Evolutionary conservation across 1,140 invertebrate species (phyloP).

Genomic region (Trichonephila clavata): DNA sequence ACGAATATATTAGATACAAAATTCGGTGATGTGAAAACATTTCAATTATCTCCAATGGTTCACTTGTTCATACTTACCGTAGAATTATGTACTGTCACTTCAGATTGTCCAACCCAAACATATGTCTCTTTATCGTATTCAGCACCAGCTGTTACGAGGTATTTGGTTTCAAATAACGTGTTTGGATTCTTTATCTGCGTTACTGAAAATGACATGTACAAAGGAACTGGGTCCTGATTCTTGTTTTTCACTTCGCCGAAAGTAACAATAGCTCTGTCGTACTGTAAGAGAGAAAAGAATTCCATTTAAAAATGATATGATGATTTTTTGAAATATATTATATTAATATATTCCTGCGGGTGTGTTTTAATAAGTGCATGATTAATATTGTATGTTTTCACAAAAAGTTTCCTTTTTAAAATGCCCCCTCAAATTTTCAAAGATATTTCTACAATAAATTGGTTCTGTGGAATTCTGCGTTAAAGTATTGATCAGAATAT

Average conservation of each 20-base stretch:
- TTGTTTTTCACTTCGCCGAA: constrained; percentile 81
- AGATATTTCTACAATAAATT: too few species aligned
- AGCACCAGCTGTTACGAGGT: constrained; percentile 82
- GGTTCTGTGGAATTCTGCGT: too few species aligned
- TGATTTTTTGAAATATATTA: too few species aligned
- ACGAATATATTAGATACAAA: too few species aligned
- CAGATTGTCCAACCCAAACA: constrained; percentile 82
- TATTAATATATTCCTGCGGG: too few species aligned
- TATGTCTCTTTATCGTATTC: constrained; percentile 81
- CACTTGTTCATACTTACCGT: constrained; percentile 9
- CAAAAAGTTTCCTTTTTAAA: too few species aligned
- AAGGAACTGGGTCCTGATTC: constrained; percentile 59
- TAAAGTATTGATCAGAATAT: too few species aligned
- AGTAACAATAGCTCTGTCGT: constrained; percentile 81
- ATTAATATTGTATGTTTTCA: too few species aligned
- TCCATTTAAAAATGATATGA: background rate
- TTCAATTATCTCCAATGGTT: too few species aligned
- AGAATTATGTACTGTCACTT: constrained; percentile 76
- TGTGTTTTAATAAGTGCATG: too few species aligned
- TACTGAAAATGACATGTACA: constrained; percentile 80
- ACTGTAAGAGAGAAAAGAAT: constrained; percentile 79
- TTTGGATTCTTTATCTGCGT: constrained; percentile 80
- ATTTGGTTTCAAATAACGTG: constrained; percentile 76
- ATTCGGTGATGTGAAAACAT: too few species aligned
- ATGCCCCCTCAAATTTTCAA: too few species aligned